Base-by-base conservation (phyloP, 2,797 vertebrate genomes). In the Oryzias sinensis region DNA sequence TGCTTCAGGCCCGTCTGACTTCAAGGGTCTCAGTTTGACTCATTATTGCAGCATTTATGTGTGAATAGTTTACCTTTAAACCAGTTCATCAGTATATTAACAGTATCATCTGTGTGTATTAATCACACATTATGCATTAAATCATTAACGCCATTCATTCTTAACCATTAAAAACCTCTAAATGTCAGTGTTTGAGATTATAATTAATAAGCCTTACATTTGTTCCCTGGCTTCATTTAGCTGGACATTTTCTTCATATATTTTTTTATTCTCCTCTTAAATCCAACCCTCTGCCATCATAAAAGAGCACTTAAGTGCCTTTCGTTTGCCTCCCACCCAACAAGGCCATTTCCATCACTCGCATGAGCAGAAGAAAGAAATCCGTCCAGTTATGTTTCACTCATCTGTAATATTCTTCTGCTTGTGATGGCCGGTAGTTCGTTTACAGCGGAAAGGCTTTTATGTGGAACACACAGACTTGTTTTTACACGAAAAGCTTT, bases 371-470 rank as follows among this genome's bases (percentile, higher is more conserved):
- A 72, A 88, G 82, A 84, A 83, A 84, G 81, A 60, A 88, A 85
- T 88, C 78, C 80, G 78, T 83, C 82, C 70, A 59, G 72, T 89
- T 90, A 85, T 90, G 89, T 88, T 79, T 72, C 74, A 76, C 74
- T 77, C 78, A 81, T 88, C 82, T 66, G 76, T 87, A 88, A 90
- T 85, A 83, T 81, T 82, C 77, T 74, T 74, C 76, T 82, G 79
- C 79, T 80, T 65, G 77, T 61, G 49, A 72, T 82, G 81, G 82
- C 84, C 81, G 78, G 79, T 85, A 88, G 74, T 72, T 83, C 86
- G 84, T 87, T 88, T 83, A 72, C 70, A 64, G 68, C 69, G 81
- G 63, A 83, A 77, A 75, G 65, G 73, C 49, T 57, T 60, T 66
- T 45, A 60, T 62, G 42, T 59, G 47, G n/a, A 74, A 58, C 69